A percentile compares a stretch with the other conserved stretches of the same genome.
Conservation (phyloP, 2,797 vertebrate genomes). For the Pantherophis vulpinus region DNA sequence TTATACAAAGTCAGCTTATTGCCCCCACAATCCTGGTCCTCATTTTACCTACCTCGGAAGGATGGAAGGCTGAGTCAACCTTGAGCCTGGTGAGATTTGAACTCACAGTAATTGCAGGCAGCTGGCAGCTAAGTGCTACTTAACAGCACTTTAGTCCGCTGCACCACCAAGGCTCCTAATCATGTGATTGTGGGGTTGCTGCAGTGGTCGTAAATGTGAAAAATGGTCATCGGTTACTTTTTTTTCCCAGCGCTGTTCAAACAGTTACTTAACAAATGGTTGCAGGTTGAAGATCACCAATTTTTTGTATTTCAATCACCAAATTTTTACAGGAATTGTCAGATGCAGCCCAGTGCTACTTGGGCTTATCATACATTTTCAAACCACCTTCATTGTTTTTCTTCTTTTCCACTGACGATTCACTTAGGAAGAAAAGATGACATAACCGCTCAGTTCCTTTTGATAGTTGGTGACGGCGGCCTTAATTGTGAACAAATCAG, state of each 20-base stretch:
- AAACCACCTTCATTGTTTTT: background rate
- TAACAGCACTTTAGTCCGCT: too few species aligned
- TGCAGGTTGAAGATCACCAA: background rate
- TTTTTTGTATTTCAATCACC: background rate
- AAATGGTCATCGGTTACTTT: background rate
- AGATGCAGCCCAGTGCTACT: background rate
- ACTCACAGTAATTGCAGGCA: too few species aligned
- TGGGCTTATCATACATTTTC: too few species aligned
- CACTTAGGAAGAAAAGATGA: background rate
- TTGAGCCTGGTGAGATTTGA: too few species aligned
- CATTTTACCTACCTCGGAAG: too few species aligned
- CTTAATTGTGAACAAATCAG: background rate
- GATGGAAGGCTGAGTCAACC: too few species aligned
- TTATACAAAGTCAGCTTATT: too few species aligned
- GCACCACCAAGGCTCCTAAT: too few species aligned
- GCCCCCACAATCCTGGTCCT: too few species aligned
- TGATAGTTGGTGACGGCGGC: background rate
- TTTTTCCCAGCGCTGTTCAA: background rate
- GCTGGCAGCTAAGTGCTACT: too few species aligned
- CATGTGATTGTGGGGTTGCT: background rate
- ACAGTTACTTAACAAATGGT: background rate
- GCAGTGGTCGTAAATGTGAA: background rate
- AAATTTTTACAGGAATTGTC: background rate
- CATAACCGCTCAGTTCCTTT: background rate
- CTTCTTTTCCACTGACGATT: background rate